phyloP scores from a whole-genome alignment of 2,888 invertebrate genomes.

The Pollenia griseotomentosa region DNA sequence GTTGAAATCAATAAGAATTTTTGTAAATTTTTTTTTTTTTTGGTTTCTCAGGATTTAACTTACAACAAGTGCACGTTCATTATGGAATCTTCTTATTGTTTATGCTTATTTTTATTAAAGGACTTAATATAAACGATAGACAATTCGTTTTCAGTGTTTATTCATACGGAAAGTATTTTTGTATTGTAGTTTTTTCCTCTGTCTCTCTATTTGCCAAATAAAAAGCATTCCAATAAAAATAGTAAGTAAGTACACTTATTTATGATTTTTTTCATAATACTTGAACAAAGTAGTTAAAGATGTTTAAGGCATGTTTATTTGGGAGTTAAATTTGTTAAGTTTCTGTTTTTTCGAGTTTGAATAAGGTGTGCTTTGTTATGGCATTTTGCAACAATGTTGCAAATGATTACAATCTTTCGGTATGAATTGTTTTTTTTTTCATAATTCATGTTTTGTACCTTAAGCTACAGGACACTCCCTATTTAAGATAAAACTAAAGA shows the following conservation, averaged over 20 bases:
- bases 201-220: not conserved
- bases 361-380: constrained; percentile 47
- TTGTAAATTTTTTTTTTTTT: constrained; percentile 9
- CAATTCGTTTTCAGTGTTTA: constrained; percentile 23
- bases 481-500: constrained; percentile 3
- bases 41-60: not conserved
- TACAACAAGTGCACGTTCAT: not conserved
- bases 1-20: constrained; percentile 57
- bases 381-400: constrained; percentile 66
- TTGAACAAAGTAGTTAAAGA: constrained; percentile 17
- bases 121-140: constrained; percentile 29
- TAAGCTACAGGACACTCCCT: constrained; percentile 36
- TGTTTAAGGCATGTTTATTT: constrained; percentile 19
- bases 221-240: constrained; percentile 43
- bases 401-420: constrained; percentile 49
- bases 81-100: constrained; percentile 7
- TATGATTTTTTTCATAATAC: constrained; percentile 21
- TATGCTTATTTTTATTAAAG: constrained; percentile 51
- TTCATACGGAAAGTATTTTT: not conserved
- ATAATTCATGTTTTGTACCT: constrained; percentile 1
- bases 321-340: not conserved
- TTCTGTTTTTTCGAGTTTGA: not conserved
- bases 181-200: not conserved
- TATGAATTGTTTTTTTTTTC: constrained; percentile 5
- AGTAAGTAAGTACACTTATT: constrained; percentile 35